These are phyloP conservation scores for Rambutsinella grinnellia DNA, from an alignment of 2,888 invertebrate species.

Conservation along the genomic window DNA sequence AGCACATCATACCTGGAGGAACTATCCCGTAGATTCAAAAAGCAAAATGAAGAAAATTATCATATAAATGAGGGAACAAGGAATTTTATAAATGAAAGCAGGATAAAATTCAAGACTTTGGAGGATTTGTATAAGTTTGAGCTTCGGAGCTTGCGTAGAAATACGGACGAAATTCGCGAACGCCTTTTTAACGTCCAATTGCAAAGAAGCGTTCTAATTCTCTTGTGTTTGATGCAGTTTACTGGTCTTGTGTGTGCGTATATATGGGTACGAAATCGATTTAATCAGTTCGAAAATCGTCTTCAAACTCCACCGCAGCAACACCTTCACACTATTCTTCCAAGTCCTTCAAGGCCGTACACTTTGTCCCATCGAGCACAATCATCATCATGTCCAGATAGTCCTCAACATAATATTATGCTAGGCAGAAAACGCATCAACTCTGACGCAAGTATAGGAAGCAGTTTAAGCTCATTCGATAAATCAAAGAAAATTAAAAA, in stretches of 20 bases:
- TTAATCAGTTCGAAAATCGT: constrained; percentile 30
- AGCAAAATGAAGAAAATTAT: constrained; percentile 87
- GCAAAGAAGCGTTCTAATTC: constrained; percentile 62
- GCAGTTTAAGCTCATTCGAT: constrained; percentile 25
- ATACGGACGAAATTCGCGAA: constrained; percentile 61
- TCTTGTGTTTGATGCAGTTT: constrained; percentile 60
- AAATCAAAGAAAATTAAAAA: constrained; percentile 57
- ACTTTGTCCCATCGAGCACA: not conserved
- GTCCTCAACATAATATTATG: constrained; percentile 17
- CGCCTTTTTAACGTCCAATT: constrained; percentile 63
- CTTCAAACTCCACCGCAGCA: not conserved
- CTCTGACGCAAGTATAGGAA: constrained; percentile 36
- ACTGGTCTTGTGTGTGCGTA: constrained; percentile 34
- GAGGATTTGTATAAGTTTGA: constrained; percentile 59
- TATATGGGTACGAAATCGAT: constrained; percentile 43
- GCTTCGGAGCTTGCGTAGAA: constrained; percentile 55
- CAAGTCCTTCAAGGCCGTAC: not conserved
- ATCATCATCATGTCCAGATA: not conserved
- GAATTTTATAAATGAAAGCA: constrained; percentile 60
- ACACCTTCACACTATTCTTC: not conserved
- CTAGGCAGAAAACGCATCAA: constrained; percentile 46
- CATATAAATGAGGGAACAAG: constrained; percentile 54
- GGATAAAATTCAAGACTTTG: constrained; percentile 54
- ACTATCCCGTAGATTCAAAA: constrained; percentile 93
- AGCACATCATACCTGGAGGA: constrained; percentile 96